phyloP scores from a whole-genome alignment of 2,797 vertebrate species.

The Gallirallus australis region DNA sequence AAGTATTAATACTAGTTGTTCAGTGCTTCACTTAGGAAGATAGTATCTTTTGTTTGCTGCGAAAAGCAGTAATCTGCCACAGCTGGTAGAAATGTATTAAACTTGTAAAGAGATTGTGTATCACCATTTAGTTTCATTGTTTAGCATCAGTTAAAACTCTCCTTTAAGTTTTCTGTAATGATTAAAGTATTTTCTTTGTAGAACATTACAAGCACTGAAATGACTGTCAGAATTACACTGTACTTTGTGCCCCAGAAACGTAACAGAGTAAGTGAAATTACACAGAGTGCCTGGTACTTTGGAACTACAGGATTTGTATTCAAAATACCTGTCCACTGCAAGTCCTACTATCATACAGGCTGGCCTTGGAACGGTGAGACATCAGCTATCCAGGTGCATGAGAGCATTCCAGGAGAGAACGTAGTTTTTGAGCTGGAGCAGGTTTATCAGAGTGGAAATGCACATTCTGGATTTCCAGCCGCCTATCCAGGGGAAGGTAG shows the following conservation, averaged over 20 bases:
- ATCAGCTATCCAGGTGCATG: neutral
- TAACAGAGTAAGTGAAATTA: neutral
- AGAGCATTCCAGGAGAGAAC: neutral
- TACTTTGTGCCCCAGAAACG: neutral
- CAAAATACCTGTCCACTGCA: neutral
- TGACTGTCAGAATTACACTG: neutral
- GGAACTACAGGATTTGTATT: neutral
- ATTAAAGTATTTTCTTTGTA: neutral
- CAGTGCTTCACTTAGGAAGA: neutral
- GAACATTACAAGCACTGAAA: neutral
- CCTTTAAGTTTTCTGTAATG: neutral
- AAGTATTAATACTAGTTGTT: neutral
- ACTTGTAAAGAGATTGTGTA: neutral
- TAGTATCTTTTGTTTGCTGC: neutral
- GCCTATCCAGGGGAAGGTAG: neutral
- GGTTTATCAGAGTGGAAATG: neutral
- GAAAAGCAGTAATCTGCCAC: slow-evolving; percentile 1
- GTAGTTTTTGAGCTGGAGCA: neutral
- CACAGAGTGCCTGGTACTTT: neutral
- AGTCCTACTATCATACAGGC: neutral
- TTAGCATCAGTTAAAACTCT: neutral
- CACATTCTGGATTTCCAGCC: neutral
- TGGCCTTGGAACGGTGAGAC: neutral
- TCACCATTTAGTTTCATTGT: neutral
- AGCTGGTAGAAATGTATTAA: neutral